Evolutionary conservation across 2,113 vertebrate species (phyloP).

Genomic region (Trogon melanurus): DNA sequence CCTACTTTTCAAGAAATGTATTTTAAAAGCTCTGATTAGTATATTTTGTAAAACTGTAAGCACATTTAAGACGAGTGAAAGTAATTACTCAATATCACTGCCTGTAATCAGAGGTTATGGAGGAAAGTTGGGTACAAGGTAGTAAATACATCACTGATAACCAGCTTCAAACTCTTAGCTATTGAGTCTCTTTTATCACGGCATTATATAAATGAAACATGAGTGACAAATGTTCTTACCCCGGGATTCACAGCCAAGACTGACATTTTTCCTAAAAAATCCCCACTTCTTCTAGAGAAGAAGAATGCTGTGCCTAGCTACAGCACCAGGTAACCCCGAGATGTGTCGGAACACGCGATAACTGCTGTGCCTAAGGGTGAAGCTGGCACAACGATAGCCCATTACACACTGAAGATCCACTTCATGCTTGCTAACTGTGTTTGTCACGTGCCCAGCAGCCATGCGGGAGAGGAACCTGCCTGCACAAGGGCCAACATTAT

Average conservation of each 20-base stretch:
- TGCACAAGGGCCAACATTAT: not conserved
- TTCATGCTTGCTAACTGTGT: too few species aligned
- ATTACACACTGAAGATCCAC: not conserved
- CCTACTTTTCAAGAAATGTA: slow-evolving; percentile 16
- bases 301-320: not conserved
- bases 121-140: not conserved
- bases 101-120: not conserved
- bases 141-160: not conserved
- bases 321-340: not conserved
- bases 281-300: not conserved
- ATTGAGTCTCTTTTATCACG: not conserved
- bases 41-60: not conserved
- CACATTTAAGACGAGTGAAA: not conserved
- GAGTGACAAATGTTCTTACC: not conserved
- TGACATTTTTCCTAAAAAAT: not conserved
- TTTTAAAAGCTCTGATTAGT: slow-evolving; percentile 3
- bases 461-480: not conserved
- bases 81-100: not conserved
- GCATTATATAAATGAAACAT: not conserved
- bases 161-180: not conserved
- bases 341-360: not conserved
- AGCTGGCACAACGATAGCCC: not conserved
- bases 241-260: not conserved
- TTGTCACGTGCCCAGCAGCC: rapidly evolving
- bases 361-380: not conserved